Base-by-base conservation (phyloP, 1,140 invertebrate genomes). In the Chionoecetes opilio region DNA sequence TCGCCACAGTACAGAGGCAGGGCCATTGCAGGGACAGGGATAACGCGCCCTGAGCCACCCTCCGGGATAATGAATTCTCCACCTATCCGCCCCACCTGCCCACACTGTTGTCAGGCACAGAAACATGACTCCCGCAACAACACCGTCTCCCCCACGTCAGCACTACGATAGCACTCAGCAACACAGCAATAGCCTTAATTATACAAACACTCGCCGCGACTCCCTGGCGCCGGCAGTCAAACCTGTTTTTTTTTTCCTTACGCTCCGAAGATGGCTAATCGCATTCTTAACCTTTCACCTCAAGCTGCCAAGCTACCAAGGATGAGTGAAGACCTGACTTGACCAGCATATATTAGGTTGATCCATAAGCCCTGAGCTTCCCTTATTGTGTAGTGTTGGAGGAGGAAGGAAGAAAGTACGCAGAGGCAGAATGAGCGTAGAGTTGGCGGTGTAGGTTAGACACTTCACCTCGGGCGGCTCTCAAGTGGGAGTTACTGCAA, bases 181-280 rank as follows among this genome's bases (percentile, higher is more conserved):
- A 3, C 85, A 1, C 9, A 35, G 85, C 85, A 86, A 86, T 86
- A 31, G n/a, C 35, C 85, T 86, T 86, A 86, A 86, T 86, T 86
- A 86, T 35, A 31, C 85, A 86, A 86, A 86, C 85, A 86, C 35
- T 3, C 31, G n/a, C 29, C 9, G 14, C 85, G 85, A 34, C 85
- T 86, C 85, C 32, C 85, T 86, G 85, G 85, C 85, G 85, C 85
- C 85, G 17, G 32, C 32, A 14, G 35, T 38, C 35, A 86, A 34
- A 17, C 32, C n/a, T n/a, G n/a, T n/a, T n/a, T 86, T 26, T 86
- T 34, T 86, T 75, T 75, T 75, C n/a, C n/a, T n/a, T n/a, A 26
- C 63, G 63, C 63, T n/a, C 11, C 63, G 6, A 26, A 75, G 63
- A 75, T 75, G 21, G 21, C 63, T 75, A n/a, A 75, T 75, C 63